Evolutionary conservation across 2,113 vertebrate genomes (phyloP).

Genomic region (Pangasianodon hypophthalmus): DNA sequence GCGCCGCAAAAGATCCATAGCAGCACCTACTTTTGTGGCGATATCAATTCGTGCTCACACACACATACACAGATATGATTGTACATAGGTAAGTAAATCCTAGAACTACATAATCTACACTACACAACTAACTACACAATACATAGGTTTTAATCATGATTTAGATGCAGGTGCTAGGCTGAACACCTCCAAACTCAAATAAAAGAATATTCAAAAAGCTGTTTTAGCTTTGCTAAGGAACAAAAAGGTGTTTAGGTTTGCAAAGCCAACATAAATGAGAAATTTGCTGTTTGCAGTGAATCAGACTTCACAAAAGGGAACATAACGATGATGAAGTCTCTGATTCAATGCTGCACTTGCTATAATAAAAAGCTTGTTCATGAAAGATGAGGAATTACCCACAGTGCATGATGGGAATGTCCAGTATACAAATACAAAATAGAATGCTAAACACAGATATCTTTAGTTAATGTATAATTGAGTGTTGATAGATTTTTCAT

Average conservation of each 20-base stretch:
- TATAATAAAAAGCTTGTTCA: neutral
- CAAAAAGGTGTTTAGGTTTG: neutral
- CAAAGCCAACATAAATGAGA: neutral
- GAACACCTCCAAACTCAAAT: neutral
- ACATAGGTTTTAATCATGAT: neutral
- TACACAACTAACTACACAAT: neutral
- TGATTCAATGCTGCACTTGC: neutral
- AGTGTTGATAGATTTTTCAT: neutral
- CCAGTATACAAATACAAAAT: neutral
- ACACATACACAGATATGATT: neutral
- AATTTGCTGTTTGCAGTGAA: constrained; percentile 9
- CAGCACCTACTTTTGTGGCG: constrained; percentile 42
- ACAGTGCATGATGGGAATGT: constrained; percentile 12
- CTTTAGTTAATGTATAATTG: neutral
- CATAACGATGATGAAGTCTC: neutral
- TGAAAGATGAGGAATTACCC: constrained; percentile 28
- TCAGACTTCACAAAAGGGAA: constrained; percentile 19
- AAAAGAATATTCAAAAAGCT: neutral
- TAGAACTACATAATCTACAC: neutral
- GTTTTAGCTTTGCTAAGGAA: neutral
- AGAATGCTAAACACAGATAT: neutral
- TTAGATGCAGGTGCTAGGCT: neutral
- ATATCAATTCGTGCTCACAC: constrained; percentile 26
- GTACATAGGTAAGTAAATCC: neutral
- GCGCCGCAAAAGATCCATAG: constrained; percentile 61